Evolutionary conservation across 1,140 invertebrate genomes (phyloP).

Genomic region (Meteorus sp.): DNA sequence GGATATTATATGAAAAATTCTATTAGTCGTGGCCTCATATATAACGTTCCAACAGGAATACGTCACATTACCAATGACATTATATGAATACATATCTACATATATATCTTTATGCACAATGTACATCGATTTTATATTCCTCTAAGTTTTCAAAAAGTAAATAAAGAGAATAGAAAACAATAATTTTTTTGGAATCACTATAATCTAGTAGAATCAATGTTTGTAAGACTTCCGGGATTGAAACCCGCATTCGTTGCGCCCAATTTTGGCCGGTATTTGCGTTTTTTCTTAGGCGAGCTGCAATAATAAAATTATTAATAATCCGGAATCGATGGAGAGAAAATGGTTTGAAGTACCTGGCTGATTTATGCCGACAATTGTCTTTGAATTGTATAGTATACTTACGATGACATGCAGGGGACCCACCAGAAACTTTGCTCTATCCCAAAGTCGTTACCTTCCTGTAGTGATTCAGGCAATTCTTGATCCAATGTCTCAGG

Average conservation of each 20-base stretch:
- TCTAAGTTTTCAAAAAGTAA: too few species aligned
- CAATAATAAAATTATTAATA: slow-evolving; percentile 20
- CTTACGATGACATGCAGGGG: slow-evolving; percentile 70
- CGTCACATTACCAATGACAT: too few species aligned
- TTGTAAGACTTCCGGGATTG: slow-evolving; percentile 49
- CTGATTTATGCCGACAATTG: too few species aligned
- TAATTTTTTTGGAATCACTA: slow-evolving; percentile 33
- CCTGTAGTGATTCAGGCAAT: slow-evolving; percentile 78
- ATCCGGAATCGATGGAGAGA: too few species aligned
- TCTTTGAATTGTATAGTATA: too few species aligned
- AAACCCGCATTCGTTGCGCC: slow-evolving; percentile 51
- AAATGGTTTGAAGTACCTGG: too few species aligned
- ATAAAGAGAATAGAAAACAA: too few species aligned
- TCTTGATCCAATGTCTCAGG: slow-evolving; percentile 84
- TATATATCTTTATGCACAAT: not conserved
- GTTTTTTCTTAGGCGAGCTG: slow-evolving; percentile 47
- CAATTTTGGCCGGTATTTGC: slow-evolving; percentile 45
- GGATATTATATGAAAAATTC: too few species aligned
- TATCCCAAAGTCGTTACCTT: slow-evolving; percentile 82
- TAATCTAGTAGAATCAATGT: slow-evolving; percentile 53
- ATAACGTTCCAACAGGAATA: too few species aligned
- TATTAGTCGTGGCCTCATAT: too few species aligned
- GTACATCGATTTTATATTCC: not conserved
- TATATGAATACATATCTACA: too few species aligned
- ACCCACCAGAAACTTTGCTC: slow-evolving; percentile 79